A percentile compares a stretch with the other conserved stretches of the same genome.
phyloP scores from a whole-genome alignment of 2,797 vertebrate genomes.

The Buphagus erythrorhynchus region DNA sequence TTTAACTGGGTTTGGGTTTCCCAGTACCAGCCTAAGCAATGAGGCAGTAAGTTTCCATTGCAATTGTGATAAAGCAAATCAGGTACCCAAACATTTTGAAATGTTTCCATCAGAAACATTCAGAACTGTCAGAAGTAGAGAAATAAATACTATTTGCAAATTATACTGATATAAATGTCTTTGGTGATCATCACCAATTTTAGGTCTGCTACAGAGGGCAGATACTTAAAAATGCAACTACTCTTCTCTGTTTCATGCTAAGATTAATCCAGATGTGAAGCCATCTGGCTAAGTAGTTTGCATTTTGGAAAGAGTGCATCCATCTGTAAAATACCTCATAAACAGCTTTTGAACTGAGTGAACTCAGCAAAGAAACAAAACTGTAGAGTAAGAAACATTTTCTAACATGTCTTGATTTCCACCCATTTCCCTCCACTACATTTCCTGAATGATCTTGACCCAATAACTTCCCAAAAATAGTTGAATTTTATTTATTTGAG shows the following conservation, averaged over 20 bases:
- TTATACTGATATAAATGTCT: not conserved
- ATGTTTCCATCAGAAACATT: conserved; percentile 2
- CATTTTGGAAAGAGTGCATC: not conserved
- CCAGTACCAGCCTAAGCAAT: not conserved
- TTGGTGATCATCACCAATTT: not conserved
- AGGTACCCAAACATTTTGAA: conserved; percentile 18
- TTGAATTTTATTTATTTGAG: not conserved
- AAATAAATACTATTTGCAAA: conserved; percentile 21
- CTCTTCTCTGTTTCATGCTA: not conserved
- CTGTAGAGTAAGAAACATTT: not conserved
- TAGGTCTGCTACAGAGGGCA: not conserved
- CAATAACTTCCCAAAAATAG: not conserved
- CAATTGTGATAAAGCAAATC: not conserved
- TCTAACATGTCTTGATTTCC: not conserved
- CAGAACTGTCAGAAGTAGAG: not conserved
- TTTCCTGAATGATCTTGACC: not conserved
- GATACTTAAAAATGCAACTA: not conserved
- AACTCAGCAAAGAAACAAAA: not conserved
- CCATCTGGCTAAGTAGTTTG: conserved; percentile 48
- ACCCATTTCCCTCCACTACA: not conserved
- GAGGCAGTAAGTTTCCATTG: conserved; percentile 57
- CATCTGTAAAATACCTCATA: conserved; percentile 38
- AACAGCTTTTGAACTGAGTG: not conserved
- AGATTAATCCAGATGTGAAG: conserved; percentile 58
- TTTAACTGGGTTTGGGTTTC: not conserved